Evolutionary conservation across 2,888 invertebrate species (phyloP).

Genomic region (Venustoraphidia nigricollis): DNA sequence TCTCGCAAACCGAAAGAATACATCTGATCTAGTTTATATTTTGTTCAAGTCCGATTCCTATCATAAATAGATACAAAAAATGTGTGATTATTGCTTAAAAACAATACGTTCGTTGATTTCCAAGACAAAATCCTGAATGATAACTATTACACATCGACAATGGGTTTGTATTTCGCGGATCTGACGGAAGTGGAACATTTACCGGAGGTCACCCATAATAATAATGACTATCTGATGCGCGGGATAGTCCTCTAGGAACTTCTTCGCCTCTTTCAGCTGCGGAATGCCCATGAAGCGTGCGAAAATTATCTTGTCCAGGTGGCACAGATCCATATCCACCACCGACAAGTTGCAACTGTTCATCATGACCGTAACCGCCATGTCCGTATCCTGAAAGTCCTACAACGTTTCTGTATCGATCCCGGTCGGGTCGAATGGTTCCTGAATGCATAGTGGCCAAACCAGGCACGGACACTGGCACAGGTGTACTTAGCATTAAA

Average conservation of each 20-base stretch:
- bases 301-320: constrained; percentile 22
- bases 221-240: constrained; percentile 49
- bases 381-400: constrained; percentile 31
- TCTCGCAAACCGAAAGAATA: too few species aligned
- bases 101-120: too few species aligned
- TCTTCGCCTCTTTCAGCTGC: constrained; percentile 27
- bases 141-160: too few species aligned
- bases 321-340: constrained; percentile 25
- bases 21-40: too few species aligned
- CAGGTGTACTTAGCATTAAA: constrained; percentile 56
- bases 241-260: constrained; percentile 42
- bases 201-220: constrained; percentile 58
- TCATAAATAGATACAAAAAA: too few species aligned
- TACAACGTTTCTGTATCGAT: constrained; percentile 35
- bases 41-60: too few species aligned
- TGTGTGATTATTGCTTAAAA: too few species aligned
- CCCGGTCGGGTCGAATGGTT: constrained; percentile 26
- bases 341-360: constrained; percentile 23
- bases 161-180: too few species aligned
- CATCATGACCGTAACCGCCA: constrained; percentile 30
- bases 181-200: too few species aligned
- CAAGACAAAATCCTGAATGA: too few species aligned
- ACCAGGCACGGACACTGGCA: constrained; percentile 41
- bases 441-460: constrained; percentile 17
- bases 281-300: constrained; percentile 25